Evolutionary conservation across 1,140 invertebrate species (phyloP), one percentile per base, ranked within the genome.

Genomic region (Hycleus phaleratus): DNA sequence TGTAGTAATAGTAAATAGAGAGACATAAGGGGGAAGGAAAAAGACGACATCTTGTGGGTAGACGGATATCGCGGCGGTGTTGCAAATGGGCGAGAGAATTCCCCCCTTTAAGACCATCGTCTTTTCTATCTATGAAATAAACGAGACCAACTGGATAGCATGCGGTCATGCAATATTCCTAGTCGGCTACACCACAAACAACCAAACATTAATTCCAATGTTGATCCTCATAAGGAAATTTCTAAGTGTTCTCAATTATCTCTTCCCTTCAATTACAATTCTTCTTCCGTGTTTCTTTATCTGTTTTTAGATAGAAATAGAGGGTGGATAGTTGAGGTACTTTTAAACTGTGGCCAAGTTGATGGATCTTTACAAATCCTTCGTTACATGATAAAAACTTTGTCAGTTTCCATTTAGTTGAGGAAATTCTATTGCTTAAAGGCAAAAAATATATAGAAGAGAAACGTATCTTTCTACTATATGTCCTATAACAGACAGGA

Each of bases 41-140:
- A 51, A 64, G 64, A 67, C 57, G 64, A 65, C 61, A 66, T 66
- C 64, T 64, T 64, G 59, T 59, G 52, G 64, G 57, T 46, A 61
- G 66, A 61, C 53, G 57, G 56, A 61, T 58, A 64, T 64, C 58
- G 59, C 60, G 32, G 32, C 32, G 63, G 63, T 62, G 55, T 62
- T 56, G 61, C 53, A 59, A 62, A 62, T 56, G 61, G 61, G 50
- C 53, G 58, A 54, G 45, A 43, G 43, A 52, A 50, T 7, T 32
- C 4, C 44, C 61, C 56, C 61, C 57, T 56, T 59, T 48, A 59
- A 58, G 60, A 59, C 59, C 60, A 32, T 32, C 7, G 32, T 32
- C 18, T 18, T 32, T 32, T 7, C 32, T 7, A 32, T 32, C n/a
- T n/a, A n/a, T n/a, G n/a, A 56, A 48, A 52, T 58, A 56, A 48